A percentile compares a stretch with the other conserved stretches of the same genome.
phyloP scores from a whole-genome alignment of 2,113 vertebrate genomes.

The Callocephalon fimbriatum region DNA sequence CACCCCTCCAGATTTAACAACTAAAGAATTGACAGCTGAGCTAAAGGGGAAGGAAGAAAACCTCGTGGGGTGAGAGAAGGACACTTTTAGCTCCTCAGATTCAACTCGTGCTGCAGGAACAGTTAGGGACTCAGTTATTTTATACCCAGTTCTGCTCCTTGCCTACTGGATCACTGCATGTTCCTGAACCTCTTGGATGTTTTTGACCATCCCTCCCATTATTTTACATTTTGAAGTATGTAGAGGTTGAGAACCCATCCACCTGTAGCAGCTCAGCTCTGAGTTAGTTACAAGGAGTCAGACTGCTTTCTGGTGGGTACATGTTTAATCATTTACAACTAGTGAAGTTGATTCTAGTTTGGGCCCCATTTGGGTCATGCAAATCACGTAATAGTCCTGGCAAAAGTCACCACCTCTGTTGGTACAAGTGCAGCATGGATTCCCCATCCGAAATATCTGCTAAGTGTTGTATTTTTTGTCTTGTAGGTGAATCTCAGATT shows the following conservation, averaged over 20 bases:
- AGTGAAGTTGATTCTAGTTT: neutral
- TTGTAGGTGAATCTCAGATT: neutral
- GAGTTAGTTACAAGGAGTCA: neutral
- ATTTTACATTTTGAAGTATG: rapidly evolving
- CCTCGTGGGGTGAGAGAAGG: rapidly evolving
- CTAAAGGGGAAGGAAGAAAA: neutral
- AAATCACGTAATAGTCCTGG: neutral
- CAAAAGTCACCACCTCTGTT: neutral
- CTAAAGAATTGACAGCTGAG: neutral
- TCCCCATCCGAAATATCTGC: neutral
- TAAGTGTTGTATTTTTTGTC: neutral
- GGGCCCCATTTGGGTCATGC: neutral
- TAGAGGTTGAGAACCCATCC: neutral
- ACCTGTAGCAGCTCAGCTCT: neutral
- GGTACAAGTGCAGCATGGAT: neutral
- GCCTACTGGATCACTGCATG: rapidly evolving
- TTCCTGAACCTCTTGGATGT: neutral
- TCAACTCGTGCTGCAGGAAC: neutral
- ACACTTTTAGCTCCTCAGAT: neutral
- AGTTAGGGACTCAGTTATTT: neutral
- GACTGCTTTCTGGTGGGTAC: neutral
- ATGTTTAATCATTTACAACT: neutral
- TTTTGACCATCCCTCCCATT: neutral
- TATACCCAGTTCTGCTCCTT: neutral
- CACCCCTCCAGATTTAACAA: neutral